Evolutionary conservation across 2,113 vertebrate species (phyloP), one percentile per base, ranked within the genome.

Genomic region (Corydoras sp.): DNA sequence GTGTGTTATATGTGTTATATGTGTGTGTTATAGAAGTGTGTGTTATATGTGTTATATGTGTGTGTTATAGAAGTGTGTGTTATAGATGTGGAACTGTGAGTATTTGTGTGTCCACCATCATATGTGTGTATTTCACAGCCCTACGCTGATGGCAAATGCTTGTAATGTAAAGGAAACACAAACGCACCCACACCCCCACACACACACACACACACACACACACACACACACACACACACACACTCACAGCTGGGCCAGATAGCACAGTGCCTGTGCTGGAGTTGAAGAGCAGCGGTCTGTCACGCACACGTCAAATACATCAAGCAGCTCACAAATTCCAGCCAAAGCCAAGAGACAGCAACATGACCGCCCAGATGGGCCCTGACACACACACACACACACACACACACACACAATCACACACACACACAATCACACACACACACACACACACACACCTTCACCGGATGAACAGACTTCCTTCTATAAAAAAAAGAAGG

Each of bases 271-370:
- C 67, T 83, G 83, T 83, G 82, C 86, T 85, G 86, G 82, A 83
- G 86, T 89, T 86, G 82, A 86, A 85, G 77, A 83, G 86, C 83
- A 87, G 84, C 76, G 72, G 82, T 83, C 90, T 89, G 91, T 92
- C 93, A 93, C 84, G 79, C 85, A 83, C 75, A 81, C 93, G 92
- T 92, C 93, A 93, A 91, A 94, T 90, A 83, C 86, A 91, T 92
- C 93, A 92, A 91, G 86, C 84, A 78, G 71, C 85, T 92, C 88
- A 86, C 85, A 92, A 89, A 93, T 93, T 91, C 86, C 89, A 87
- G 87, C 85, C 81, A 78, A 79, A 87, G 79, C 77, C 48, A 62
- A 82, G 82, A 79, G 83, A 83, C 80, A 79, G 71, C 71, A 77
- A 83, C 81, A 81, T 76, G 84, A 80, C 86, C 77, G 73, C 83